phyloP scores from a whole-genome alignment of 2,113 vertebrate species.

The Bothrops jararaca region DNA sequence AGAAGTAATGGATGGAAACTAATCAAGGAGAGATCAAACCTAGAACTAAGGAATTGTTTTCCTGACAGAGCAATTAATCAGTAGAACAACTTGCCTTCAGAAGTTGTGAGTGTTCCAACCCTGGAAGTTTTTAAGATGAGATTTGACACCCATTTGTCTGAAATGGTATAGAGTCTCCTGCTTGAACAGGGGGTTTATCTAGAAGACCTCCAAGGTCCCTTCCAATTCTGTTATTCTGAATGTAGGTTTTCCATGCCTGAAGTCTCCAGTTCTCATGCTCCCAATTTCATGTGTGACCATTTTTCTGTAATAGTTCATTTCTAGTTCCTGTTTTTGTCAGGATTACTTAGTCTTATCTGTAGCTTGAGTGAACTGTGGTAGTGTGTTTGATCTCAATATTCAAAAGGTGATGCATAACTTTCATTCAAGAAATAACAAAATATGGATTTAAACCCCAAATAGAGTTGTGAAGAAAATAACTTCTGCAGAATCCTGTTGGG shows the following conservation, averaged over 20 bases:
- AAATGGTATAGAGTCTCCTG: too few relatives aligned
- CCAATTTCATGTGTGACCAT: background rate
- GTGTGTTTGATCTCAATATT: background rate
- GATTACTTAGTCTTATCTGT: too few relatives aligned
- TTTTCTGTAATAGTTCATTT: background rate
- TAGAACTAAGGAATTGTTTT: too few relatives aligned
- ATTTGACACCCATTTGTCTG: too few relatives aligned
- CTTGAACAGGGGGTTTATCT: too few relatives aligned
- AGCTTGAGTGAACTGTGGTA: background rate
- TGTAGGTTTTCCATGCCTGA: background rate
- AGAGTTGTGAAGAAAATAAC: background rate
- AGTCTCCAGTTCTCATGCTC: background rate
- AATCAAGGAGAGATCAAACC: too few relatives aligned
- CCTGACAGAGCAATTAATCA: too few relatives aligned
- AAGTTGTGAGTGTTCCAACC: too few relatives aligned
- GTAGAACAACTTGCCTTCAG: too few relatives aligned
- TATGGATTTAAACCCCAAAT: background rate
- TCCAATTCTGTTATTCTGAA: background rate
- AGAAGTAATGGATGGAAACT: too few relatives aligned
- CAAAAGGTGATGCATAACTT: background rate
- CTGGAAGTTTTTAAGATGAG: too few relatives aligned
- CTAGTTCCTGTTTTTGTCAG: background rate
- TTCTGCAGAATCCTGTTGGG: background rate
- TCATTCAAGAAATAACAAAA: background rate
- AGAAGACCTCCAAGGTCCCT: background rate